Evolutionary conservation across 2,888 invertebrate species (phyloP).

Genomic region (Miltochrista miniata): DNA sequence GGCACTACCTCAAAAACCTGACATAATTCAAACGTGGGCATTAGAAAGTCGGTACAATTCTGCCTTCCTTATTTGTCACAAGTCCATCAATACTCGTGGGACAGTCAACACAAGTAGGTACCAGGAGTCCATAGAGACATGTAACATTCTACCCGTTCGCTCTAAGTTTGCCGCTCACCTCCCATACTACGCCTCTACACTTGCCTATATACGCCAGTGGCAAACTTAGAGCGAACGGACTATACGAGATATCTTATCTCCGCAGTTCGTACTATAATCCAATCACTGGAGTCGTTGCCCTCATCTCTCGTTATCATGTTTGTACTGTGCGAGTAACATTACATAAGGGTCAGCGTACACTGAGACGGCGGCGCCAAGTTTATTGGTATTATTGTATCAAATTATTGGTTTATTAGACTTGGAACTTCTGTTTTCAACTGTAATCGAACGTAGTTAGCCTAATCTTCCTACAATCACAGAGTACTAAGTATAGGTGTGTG

Average conservation of each 20-base stretch:
- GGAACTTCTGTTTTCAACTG: not conserved
- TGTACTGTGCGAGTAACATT: slow-evolving; percentile 18
- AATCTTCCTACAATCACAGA: too few species aligned
- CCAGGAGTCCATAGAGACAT: not conserved
- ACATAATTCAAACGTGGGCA: too few species aligned
- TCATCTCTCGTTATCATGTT: slow-evolving; percentile 48
- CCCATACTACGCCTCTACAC: too few species aligned
- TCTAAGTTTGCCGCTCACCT: too few species aligned
- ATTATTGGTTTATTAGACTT: not conserved
- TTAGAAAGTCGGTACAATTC: too few species aligned
- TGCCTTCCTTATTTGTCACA: too few species aligned
- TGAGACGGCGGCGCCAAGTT: not conserved
- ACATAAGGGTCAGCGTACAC: slow-evolving; percentile 4
- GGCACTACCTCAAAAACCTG: too few species aligned
- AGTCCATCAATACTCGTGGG: not conserved
- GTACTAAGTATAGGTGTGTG: too few species aligned
- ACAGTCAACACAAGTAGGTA: slow-evolving; percentile 1
- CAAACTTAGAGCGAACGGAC: too few species aligned
- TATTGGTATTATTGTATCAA: not conserved
- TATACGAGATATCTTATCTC: slow-evolving; percentile 42
- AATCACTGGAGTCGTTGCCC: slow-evolving; percentile 50
- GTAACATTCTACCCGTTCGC: too few species aligned
- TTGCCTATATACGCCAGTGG: too few species aligned
- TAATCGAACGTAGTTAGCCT: not conserved
- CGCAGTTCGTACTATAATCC: slow-evolving; percentile 34